Evolutionary conservation across 2,113 vertebrate species (phyloP), one percentile per base, ranked within the genome.

Genomic region (Xiphias gladius): DNA sequence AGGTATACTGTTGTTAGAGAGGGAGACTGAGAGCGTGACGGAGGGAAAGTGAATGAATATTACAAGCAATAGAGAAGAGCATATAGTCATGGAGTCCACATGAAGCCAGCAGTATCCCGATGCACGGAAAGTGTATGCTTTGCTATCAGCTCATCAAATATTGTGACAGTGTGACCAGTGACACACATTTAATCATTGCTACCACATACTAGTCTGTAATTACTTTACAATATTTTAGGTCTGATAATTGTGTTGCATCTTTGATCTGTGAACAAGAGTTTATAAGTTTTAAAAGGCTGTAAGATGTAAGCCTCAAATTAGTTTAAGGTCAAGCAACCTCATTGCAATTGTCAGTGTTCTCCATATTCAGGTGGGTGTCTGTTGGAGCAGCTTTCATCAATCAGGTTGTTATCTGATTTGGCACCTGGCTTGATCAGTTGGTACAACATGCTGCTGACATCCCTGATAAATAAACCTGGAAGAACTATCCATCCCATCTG

Each of bases 381-480:
- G 68, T 76, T 81, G 54, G 61, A 90, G 86, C 90, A 83, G 84
- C 86, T 91, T 91, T 88, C 85, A 91, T 90, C 90, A 86, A 90
- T 93, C 92, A 91, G 86, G 73, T 75, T 78, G 74, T 88, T 88
- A 88, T 88, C 83, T 74, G 90, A 90, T 90, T 86, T 91, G 88
- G 89, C 91, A 91, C 87, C 87, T 86, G 92, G 91, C 88, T 90
- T 22, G 64, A 91, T 92, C 92, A 89, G 88, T 87, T 84, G 91
- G 83, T 94, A 79, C 86, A 84, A 92, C 91, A 88, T 71, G 77
- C 89, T 84, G 90, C 83, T 32, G 91, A 90, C 90, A 80, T 90
- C 87, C 63, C 87, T 89, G 82, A 93, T 91, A 90, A 91, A 94
- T 92, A 93, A 94, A 91, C 89, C 84, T 90, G 88, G 91, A 84